A percentile compares a stretch with the other conserved stretches of the same genome.
These are phyloP conservation scores for Pelochelys cantorii DNA, from an alignment of 2,797 vertebrate species.

Conservation along the genomic window DNA sequence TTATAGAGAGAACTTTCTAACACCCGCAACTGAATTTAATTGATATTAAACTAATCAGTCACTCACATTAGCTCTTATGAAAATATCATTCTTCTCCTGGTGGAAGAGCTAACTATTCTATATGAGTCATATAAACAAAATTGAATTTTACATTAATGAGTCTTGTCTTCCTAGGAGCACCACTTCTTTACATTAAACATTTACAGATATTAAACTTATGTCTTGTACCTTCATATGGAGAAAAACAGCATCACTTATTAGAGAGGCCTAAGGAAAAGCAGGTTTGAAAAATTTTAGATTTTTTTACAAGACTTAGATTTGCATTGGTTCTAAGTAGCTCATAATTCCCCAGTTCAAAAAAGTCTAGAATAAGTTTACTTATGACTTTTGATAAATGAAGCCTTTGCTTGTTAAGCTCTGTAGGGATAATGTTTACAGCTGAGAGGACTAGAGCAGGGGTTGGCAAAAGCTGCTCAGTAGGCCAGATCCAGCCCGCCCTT, in stretches of 20 bases:
- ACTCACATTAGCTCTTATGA: slow-evolving; percentile 25
- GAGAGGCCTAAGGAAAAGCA: neutral
- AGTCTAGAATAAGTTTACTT: neutral
- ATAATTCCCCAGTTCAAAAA: neutral
- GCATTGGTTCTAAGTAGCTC: neutral
- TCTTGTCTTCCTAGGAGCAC: neutral
- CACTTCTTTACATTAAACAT: slow-evolving; percentile 16
- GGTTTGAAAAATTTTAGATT: slow-evolving; percentile 1
- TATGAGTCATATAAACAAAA: neutral
- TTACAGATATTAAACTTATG: slow-evolving; percentile 30
- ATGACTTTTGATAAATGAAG: neutral
- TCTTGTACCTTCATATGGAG: neutral
- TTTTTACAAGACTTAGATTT: neutral
- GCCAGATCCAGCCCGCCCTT: too few relatives aligned
- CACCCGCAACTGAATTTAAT: slow-evolving; percentile 42
- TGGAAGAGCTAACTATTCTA: slow-evolving; percentile 7
- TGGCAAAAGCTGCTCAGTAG: too few relatives aligned
- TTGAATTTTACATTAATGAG: neutral
- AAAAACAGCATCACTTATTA: neutral
- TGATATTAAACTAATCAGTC: slow-evolving; percentile 68
- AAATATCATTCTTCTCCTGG: slow-evolving; percentile 20
- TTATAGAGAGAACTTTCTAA: slow-evolving; percentile 38
- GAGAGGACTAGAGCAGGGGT: neutral
- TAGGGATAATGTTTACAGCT: neutral
- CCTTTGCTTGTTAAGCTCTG: neutral